Evolutionary conservation across 37 sponge, comb jelly and placozoan species (phyloP).

Genomic region (Aphrocallistes beatrix): DNA sequence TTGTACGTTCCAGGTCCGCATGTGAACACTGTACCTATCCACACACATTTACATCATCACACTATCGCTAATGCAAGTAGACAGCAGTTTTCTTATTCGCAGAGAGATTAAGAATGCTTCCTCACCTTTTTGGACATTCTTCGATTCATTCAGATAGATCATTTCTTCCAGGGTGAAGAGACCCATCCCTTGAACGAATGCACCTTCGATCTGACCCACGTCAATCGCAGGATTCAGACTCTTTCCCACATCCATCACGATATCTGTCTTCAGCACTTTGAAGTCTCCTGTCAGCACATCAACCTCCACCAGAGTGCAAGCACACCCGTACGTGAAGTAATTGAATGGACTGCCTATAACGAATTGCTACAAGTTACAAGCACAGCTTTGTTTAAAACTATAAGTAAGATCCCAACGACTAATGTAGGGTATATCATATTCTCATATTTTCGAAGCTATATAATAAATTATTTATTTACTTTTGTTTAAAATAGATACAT

Average conservation of each 20-base stretch:
- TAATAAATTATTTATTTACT: too few relatives aligned
- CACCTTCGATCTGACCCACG: conserved; percentile 56
- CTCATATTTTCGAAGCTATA: too few relatives aligned
- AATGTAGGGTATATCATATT: too few relatives aligned
- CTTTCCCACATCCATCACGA: conserved; percentile 47
- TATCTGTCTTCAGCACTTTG: conserved; percentile 27
- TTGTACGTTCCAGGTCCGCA: conserved; percentile 38
- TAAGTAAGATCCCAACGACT: too few relatives aligned
- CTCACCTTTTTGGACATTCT: neutral
- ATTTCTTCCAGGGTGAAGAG: conserved; percentile 43
- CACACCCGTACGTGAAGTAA: conserved; percentile 37
- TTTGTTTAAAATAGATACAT: too few relatives aligned
- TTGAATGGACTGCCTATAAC: conserved; percentile 6
- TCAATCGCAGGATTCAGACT: conserved; percentile 48
- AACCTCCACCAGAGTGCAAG: conserved; percentile 31
- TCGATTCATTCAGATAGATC: conserved; percentile 18
- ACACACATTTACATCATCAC: too few relatives aligned
- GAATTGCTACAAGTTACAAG: too few relatives aligned
- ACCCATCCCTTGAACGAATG: conserved; percentile 60
- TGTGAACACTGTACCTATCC: conserved; percentile 22
- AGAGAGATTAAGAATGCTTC: too few relatives aligned
- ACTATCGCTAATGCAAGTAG: too few relatives aligned
- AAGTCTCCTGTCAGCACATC: conserved; percentile 33
- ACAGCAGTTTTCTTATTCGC: too few relatives aligned
- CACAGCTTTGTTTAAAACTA: too few relatives aligned